Base-by-base conservation (phyloP, 2,888 invertebrate species). In the Mimas tiliae region DNA sequence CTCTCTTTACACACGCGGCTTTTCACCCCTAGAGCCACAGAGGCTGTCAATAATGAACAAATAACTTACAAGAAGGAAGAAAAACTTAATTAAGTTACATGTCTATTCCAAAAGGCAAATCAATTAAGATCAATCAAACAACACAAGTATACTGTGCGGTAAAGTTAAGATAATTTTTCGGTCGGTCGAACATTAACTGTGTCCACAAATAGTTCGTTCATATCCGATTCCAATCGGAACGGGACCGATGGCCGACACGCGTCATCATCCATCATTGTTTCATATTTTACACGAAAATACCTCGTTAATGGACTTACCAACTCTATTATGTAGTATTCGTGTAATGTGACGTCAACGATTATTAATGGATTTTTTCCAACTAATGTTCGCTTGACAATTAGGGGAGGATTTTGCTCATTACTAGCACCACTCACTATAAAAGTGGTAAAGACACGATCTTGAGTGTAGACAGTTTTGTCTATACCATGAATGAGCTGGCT, bases 191-290 rank as follows among this genome's bases (percentile, higher is more conserved):
- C 75, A 77, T 75, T 76, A 74, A 71, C 72, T 69, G 67, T 67
- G 72, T 68, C 73, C 73, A 73, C 75, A 74, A 75, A 75, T 71
- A 75, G 70, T 73, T 74, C 42, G 63, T 64, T 64, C 69, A 72
- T 79, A 80, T 77, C 75, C 69, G 72, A 74, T 77, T 74, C 65
- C 75, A 66, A 71, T 75, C 66, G 71, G 65, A 74, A 9, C 19
- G 16, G 50, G 7, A 75, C 75, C 68, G 69, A 67, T 45, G 14
- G 45, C 67, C 64, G 66, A 48, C 66, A 65, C 72, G 67, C 73
- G 73, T 74, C 75, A 77, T 70, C 70, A 74, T 81, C 75, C 67
- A 81, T 78, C 74, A 81, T 71, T 71, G 63, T 64, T 66, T 68
- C 63, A 58, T 58, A 58, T 62, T 68, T 55, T 68, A 65, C 12